These are phyloP conservation scores for Sarcophaga rosellei DNA, from an alignment of 2,888 invertebrate genomes.

Conservation along the genomic window DNA sequence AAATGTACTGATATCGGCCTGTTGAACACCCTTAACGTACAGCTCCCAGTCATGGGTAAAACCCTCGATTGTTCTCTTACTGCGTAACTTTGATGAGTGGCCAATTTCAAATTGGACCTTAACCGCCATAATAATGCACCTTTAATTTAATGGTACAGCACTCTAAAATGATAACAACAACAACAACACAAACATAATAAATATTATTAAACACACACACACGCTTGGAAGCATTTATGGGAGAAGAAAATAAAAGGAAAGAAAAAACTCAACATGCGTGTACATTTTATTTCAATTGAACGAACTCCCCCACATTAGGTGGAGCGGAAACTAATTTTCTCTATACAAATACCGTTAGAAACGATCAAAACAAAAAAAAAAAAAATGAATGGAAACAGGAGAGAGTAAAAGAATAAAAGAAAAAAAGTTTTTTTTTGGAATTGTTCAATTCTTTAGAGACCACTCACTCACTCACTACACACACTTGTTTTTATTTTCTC, in stretches of 20 bases:
- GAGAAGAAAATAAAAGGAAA: neutral
- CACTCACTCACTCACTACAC: neutral
- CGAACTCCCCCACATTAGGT: slow-evolving; percentile 53
- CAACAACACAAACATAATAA: slow-evolving; percentile 18
- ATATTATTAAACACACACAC: neutral
- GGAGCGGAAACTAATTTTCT: slow-evolving; percentile 55
- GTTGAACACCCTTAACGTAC: slow-evolving; percentile 94
- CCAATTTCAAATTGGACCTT: slow-evolving; percentile 95
- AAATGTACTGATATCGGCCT: slow-evolving; percentile 93
- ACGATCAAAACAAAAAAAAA: slow-evolving; percentile 35
- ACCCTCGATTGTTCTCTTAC: slow-evolving; percentile 92
- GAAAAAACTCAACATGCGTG: slow-evolving; percentile 39
- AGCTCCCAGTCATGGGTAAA: slow-evolving; percentile 99
- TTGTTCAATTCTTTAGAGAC: neutral
- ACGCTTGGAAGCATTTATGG: neutral
- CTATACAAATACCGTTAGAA: slow-evolving; percentile 25
- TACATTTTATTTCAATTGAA: slow-evolving; percentile 14
- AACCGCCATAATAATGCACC: slow-evolving; percentile 84
- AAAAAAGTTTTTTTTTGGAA: neutral
- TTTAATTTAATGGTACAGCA: neutral
- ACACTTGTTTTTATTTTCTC: slow-evolving; percentile 16
- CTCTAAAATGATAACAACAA: slow-evolving; percentile 1
- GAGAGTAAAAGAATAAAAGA: neutral
- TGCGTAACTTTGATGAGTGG: slow-evolving; percentile 91
- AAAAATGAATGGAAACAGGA: neutral